Conservation (phyloP, 2,888 invertebrate species). For the Caprella mutica region DNA sequence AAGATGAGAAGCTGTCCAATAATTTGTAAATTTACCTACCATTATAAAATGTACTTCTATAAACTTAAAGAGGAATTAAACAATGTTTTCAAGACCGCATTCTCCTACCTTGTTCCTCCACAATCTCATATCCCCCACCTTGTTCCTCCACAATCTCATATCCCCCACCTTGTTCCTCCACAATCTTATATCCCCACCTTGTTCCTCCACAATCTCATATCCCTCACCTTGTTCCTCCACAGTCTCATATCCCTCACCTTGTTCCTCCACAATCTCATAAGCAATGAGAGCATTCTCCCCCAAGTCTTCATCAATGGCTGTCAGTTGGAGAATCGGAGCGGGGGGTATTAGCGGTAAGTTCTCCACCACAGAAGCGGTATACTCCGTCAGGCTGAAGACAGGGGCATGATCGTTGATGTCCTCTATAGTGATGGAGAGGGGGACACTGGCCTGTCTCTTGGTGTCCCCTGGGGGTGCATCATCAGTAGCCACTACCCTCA, state of each 20-base stretch:
- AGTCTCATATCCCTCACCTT: slow-evolving; percentile 46
- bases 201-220: no score
- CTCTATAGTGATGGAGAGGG: slow-evolving; percentile 47
- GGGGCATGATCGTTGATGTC: slow-evolving; percentile 88
- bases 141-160: no score
- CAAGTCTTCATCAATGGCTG: slow-evolving; percentile 68
- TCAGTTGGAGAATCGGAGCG: slow-evolving; percentile 59
- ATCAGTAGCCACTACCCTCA: slow-evolving; percentile 71
- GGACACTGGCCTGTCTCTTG: slow-evolving; percentile 60
- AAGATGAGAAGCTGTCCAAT: no score
- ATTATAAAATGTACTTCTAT: no score
- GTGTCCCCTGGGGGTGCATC: slow-evolving; percentile 55
- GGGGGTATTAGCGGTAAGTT: slow-evolving; percentile 64
- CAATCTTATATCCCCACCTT: no score
- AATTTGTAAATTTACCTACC: no score
- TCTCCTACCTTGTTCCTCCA: no score
- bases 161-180: no score
- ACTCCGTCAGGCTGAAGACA: slow-evolving; percentile 61
- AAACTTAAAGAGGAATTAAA: no score
- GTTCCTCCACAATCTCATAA: slow-evolving; percentile 59
- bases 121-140: no score
- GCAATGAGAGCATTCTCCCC: slow-evolving; percentile 63
- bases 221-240: slow-evolving; percentile 49
- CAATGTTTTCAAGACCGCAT: no score
- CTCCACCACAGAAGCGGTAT: slow-evolving; percentile 69